Conservation (phyloP, 2,797 vertebrate genomes). For the Oreortyx pictus region DNA sequence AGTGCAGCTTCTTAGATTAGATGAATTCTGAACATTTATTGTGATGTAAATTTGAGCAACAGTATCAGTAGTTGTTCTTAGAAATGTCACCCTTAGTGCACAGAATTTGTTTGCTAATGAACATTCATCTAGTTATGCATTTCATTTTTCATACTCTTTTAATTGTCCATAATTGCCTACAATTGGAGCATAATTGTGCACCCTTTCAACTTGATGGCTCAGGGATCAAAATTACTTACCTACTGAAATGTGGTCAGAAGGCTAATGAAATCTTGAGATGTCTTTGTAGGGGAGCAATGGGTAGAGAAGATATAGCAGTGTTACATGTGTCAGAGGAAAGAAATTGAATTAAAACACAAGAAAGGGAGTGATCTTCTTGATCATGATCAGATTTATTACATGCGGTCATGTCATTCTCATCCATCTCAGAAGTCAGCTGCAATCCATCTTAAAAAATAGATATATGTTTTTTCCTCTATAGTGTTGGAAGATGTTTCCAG, state of each 20-base stretch:
- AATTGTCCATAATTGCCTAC: neutral
- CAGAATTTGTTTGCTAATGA: neutral
- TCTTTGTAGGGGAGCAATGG: neutral
- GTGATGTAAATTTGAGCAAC: constrained; percentile 1
- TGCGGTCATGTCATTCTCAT: fast-evolving
- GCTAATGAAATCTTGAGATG: neutral
- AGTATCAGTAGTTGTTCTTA: neutral
- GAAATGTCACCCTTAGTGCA: neutral
- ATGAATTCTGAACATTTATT: neutral
- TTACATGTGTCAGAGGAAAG: neutral
- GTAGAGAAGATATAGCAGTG: neutral
- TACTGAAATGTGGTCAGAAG: neutral
- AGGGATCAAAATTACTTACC: neutral
- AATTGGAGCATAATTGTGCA: neutral
- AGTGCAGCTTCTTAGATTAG: neutral
- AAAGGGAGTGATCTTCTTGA: neutral
- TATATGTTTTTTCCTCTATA: neutral
- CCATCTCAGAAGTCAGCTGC: neutral
- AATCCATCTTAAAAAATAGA: neutral
- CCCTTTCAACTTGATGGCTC: neutral
- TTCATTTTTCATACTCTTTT: neutral
- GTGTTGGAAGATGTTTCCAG: neutral
- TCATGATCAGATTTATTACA: neutral
- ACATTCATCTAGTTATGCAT: neutral
- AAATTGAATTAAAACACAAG: neutral